Evolutionary conservation across 2,113 vertebrate species (phyloP).

Genomic region (Cyanoderma ruficeps): DNA sequence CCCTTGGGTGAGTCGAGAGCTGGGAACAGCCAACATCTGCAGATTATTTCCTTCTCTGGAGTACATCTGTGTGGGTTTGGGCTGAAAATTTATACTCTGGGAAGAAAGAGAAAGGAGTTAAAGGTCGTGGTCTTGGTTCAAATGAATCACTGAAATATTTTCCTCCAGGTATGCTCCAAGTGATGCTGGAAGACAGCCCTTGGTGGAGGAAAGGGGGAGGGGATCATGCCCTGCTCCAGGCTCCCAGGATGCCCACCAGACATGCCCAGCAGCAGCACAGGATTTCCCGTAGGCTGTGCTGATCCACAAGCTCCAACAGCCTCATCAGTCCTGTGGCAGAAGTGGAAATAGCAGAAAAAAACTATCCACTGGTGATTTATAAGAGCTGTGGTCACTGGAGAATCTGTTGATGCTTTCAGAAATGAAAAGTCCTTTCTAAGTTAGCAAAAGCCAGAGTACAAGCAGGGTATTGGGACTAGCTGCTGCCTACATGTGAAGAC

Average conservation of each 20-base stretch:
- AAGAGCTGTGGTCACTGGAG: neutral
- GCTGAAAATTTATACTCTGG: neutral
- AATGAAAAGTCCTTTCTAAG: neutral
- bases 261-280: neutral
- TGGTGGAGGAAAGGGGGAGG: neutral
- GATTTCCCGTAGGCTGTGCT: fast-evolving
- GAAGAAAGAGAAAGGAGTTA: neutral
- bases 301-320: neutral
- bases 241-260: neutral
- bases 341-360: neutral
- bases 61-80: neutral
- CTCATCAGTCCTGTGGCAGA: neutral
- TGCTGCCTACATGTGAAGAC: neutral
- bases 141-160: neutral
- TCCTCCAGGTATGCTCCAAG: neutral
- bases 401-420: neutral
- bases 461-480: neutral
- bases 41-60: neutral
- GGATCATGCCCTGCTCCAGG: neutral
- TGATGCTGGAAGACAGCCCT: neutral
- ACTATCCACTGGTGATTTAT: neutral
- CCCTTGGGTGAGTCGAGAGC: neutral
- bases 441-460: neutral
- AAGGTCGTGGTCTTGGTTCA: neutral
- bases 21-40: neutral